Conservation (phyloP, 2,888 invertebrate genomes). For the Papilio protenor region DNA sequence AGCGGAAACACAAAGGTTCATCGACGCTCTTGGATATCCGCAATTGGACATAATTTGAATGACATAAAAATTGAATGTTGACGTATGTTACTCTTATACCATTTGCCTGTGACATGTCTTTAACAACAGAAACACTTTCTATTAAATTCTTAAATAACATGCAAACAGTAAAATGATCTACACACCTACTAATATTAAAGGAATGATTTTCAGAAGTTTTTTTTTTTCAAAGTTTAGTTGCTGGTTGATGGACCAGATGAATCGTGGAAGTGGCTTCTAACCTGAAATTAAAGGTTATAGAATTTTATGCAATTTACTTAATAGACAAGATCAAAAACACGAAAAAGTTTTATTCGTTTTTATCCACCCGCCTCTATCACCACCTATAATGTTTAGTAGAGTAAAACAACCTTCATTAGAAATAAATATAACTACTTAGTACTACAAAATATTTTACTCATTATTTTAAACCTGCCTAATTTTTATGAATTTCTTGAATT, state of each 20-base stretch:
- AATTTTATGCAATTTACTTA: constrained; percentile 1
- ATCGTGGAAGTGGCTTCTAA: constrained; percentile 56
- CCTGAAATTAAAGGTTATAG: constrained; percentile 48
- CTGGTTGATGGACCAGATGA: constrained; percentile 48
- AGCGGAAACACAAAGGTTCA: no score
- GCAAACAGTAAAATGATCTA: constrained; percentile 23
- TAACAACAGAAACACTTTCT: background rate
- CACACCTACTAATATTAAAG: constrained; percentile 13
- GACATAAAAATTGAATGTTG: no score
- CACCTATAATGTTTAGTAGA: no score
- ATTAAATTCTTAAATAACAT: constrained; percentile 16
- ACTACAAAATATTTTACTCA: no score
- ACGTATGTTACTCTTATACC: no score
- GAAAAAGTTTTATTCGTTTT: background rate
- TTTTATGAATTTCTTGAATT: no score
- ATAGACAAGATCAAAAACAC: background rate
- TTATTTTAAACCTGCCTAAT: no score
- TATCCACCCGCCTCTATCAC: no score
- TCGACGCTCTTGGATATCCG: no score
- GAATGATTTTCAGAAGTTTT: background rate
- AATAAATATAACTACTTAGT: no score
- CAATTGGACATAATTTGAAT: no score
- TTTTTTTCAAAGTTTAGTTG: constrained; percentile 29
- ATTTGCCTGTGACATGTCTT: background rate
- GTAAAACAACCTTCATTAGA: no score